Evolutionary conservation across 2,797 vertebrate species (phyloP), one percentile per base, ranked within the genome.

Genomic region (Manis crassicaudata): DNA sequence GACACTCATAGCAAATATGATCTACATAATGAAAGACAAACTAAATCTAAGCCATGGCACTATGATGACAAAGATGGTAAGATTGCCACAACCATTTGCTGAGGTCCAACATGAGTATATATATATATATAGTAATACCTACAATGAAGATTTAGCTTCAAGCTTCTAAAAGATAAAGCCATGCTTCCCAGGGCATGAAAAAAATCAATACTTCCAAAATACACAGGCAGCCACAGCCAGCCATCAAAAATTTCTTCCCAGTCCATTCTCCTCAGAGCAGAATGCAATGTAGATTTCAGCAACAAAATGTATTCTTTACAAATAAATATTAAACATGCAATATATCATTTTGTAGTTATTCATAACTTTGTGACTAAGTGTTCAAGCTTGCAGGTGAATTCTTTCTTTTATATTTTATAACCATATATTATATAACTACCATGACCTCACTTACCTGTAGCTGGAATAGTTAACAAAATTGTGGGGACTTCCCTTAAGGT

Each of bases 201-300:
- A 46, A 50, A 77, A 93, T 8, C 83, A 97, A 27, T 8, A 87
- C 94, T 96, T 96, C 76, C 50, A 92, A 88, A 95, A 92, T 83
- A 72, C 52, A 76, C 3, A 97, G 56, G 32, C 67, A 82, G 40
- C 58, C 29, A 27, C 67, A 82, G 40, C 58, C 29, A 92, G 29
- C 37, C 83, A 88, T 58, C 37, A 50, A 37, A 79, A 88, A 18
- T 16, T 23, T 60, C 70, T 82, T 25, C 40, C 63, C 60, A 90
- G 68, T 46, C 68, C 82, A 35, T 60, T 85, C 25, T 88, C 52
- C 35, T 88, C 67, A 91, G 29, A 92, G 58, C 8, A 90, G 27
- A 80, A 62, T 29, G 32, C 8, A 82, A 1, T 68, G 1, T 13
- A 92, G 43, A 58, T 80, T 94, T 73, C 52, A 89, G 29, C 56